Conservation (phyloP, 2,888 invertebrate species). For the Drosophila niveifrons region DNA sequence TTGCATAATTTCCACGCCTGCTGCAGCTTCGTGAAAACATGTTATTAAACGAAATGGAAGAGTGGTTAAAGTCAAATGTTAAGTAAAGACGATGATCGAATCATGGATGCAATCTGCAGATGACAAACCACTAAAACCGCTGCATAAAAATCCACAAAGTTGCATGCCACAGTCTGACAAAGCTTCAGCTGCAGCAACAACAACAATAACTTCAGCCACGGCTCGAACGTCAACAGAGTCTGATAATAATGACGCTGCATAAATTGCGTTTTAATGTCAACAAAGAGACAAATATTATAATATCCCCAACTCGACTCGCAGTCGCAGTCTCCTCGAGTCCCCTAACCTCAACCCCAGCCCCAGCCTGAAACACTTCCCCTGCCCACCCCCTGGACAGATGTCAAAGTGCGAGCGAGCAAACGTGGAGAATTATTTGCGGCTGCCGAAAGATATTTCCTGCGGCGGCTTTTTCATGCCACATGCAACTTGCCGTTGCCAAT, state of each 20-base stretch:
- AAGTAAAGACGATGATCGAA: conserved; percentile 48
- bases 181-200: conserved; percentile 9
- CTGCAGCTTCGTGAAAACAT: conserved; percentile 16
- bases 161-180: conserved; percentile 41
- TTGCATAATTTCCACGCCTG: conserved; percentile 20
- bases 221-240: conserved; percentile 38
- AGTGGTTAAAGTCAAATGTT: conserved; percentile 51
- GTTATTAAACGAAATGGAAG: conserved; percentile 54
- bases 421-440: conserved; percentile 79
- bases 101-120: conserved; percentile 33
- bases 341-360: neutral
- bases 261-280: conserved; percentile 81
- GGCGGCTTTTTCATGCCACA: conserved; percentile 76
- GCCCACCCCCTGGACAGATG: conserved; percentile 56
- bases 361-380: neutral
- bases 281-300: conserved; percentile 79
- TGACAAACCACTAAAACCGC: conserved; percentile 57
- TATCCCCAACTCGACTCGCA: conserved; percentile 51
- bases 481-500: conserved; percentile 60
- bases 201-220: conserved; percentile 19
- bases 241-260: conserved; percentile 78
- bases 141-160: conserved; percentile 64
- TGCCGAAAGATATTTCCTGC: conserved; percentile 80
- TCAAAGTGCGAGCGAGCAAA: conserved; percentile 78
- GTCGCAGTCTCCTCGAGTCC: conserved; percentile 15